Evolutionary conservation across 2,888 invertebrate genomes (phyloP).

Genomic region (Achlya flavicornis): DNA sequence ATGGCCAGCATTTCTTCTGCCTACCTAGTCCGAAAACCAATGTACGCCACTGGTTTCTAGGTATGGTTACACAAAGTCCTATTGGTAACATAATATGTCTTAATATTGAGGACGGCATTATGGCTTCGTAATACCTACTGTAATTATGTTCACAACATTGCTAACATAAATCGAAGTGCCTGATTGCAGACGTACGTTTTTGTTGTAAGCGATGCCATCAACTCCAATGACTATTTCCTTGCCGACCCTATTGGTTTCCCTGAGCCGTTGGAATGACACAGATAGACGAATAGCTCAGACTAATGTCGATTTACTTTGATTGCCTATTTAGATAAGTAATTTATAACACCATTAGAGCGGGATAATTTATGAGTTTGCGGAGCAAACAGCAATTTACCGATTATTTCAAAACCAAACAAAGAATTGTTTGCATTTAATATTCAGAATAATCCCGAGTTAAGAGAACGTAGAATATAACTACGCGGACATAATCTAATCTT

Average conservation of each 20-base stretch:
- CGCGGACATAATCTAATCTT: slow-evolving; percentile 11
- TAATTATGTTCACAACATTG: neutral
- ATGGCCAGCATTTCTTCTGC: too few species aligned
- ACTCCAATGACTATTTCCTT: neutral
- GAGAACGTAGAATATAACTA: neutral
- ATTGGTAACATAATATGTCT: slow-evolving; percentile 19
- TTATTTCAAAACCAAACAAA: neutral
- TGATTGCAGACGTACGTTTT: neutral
- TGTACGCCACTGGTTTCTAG: too few species aligned
- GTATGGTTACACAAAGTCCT: slow-evolving; percentile 20
- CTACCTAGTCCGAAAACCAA: too few species aligned
- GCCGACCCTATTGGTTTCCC: neutral
- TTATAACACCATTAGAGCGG: slow-evolving; percentile 21
- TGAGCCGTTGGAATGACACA: neutral
- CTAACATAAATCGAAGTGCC: neutral
- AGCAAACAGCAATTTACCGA: slow-evolving; percentile 11
- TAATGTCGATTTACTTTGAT: slow-evolving; percentile 37
- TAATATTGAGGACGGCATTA: neutral
- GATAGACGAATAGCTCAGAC: slow-evolving; percentile 14
- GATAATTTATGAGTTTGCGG: slow-evolving; percentile 7
- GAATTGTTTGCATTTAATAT: slow-evolving; percentile 7
- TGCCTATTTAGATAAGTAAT: slow-evolving; percentile 36
- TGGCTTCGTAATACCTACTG: neutral
- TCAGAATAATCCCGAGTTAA: neutral
- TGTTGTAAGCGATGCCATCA: too few species aligned